These are phyloP conservation scores for Craterocephalus amniculus DNA, from an alignment of 2,797 vertebrate genomes.

Conservation along the genomic window DNA sequence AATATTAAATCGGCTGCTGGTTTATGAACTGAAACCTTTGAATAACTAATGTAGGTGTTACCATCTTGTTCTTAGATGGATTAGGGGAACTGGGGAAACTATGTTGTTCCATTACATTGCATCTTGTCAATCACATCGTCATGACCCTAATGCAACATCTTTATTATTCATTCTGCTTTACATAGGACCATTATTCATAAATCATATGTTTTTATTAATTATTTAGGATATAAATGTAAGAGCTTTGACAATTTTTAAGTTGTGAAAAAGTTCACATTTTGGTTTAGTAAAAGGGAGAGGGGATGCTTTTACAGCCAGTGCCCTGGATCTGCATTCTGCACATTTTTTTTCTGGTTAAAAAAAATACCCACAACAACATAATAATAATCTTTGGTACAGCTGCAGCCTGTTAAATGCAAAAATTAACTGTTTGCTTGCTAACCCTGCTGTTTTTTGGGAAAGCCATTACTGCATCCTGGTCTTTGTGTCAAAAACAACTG, in stretches of 20 bases:
- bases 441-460: not conserved
- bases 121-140: no score
- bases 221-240: not conserved
- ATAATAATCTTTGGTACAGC: no score
- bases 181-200: not conserved
- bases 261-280: not conserved
- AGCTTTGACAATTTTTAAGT: not conserved
- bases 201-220: not conserved
- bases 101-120: no score
- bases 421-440: not conserved
- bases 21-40: no score
- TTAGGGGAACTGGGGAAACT: no score
- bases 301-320: not conserved
- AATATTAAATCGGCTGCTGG: no score
- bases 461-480: not conserved
- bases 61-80: no score
- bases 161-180: not conserved
- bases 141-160: not conserved
- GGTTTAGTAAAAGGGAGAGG: not conserved
- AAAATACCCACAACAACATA: no score
- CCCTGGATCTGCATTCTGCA: no score
- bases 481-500: not conserved
- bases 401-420: not conserved
- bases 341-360: no score
- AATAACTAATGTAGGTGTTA: no score